Percentiles rank a stretch among this genome's conserved stretches.
These are phyloP conservation scores for Oasisia sp. DNA, from an alignment of 2,888 invertebrate species.

Conservation along the genomic window DNA sequence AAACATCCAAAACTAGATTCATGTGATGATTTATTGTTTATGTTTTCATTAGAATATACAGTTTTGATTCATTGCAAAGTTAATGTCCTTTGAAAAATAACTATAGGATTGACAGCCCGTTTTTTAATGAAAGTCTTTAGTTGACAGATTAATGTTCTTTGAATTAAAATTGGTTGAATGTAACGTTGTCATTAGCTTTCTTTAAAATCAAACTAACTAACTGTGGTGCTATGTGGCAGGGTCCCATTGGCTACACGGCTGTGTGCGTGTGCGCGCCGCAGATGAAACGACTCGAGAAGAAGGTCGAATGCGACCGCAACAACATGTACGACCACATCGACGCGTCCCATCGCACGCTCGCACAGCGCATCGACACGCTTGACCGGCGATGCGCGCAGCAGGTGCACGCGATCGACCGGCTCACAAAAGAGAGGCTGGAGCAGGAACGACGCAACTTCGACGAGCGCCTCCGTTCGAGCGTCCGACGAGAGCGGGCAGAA, in stretches of 20 bases:
- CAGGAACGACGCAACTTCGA: slow-evolving; percentile 74
- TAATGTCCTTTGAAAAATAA: no score
- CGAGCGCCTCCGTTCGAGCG: slow-evolving; percentile 72
- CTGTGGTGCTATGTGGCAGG: slow-evolving; percentile 65
- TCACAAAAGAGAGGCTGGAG: slow-evolving; percentile 73
- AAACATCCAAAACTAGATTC: no score
- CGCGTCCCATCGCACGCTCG: slow-evolving; percentile 81
- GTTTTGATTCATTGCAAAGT: no score
- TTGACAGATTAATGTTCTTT: no score
- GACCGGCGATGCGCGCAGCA: slow-evolving; percentile 70
- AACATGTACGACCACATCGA: slow-evolving; percentile 83
- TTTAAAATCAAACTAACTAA: no score
- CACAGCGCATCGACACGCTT: slow-evolving; percentile 82
- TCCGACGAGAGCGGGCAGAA: slow-evolving; percentile 69
- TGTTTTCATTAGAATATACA: no score
- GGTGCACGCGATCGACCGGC: slow-evolving; percentile 50
- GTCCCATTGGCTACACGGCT: slow-evolving; percentile 80
- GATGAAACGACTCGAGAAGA: slow-evolving; percentile 86
- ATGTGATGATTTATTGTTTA: no score
- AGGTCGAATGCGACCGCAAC: slow-evolving; percentile 80
- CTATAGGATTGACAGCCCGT: no score
- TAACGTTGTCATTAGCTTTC: no score
- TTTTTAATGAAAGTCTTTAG: no score
- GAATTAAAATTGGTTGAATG: no score
- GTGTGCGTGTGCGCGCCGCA: slow-evolving; percentile 93